Evolutionary conservation across 2,888 invertebrate genomes (phyloP), one percentile per base, ranked within the genome.

Genomic region (Drosophila anomalata): DNA sequence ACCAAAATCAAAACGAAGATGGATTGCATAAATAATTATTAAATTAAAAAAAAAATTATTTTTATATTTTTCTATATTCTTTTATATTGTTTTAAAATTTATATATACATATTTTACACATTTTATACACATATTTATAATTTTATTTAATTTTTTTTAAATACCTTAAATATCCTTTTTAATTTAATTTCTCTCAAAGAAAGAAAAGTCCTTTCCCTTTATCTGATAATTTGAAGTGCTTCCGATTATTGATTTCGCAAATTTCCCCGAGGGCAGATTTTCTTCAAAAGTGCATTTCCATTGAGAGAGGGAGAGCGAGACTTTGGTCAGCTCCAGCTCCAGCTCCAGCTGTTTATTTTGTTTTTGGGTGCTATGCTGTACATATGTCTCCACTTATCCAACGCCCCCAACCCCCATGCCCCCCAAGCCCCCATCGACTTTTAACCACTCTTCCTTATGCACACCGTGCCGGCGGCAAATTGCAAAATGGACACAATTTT

Each of bases 401-500:
- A 26, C 41, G 63, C 56, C 26, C 39, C 51, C n/a, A 14, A 14
- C 39, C 54, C 24, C 66, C 26, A 20, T 20, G 11, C 29, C 39
- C 24, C 17, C 17, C 9, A 9, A 3, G 2, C 7, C 33, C 33
- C 29, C 26, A 8, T 14, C 42, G 42, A 8, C 42, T 29, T 33
- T 41, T 65, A 44, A 59, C 58, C 55, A 67, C 51, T 65, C 66
- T 58, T 60, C 71, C 59, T 54, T 36, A 41, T 58, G 59, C 60
- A 52, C 57, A 42, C 29, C 66, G 58, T 51, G 74, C 76, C 58
- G 51, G 68, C 60, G 77, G 76, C 71, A 78, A 72, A 76, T 76
- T 78, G 69, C 70, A 67, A 76, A 76, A 74, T 78, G 78, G 78
- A 78, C 78, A 73, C 62, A 69, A 65, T 70, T 78, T 61, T 59